Evolutionary conservation across 2,113 vertebrate species (phyloP), one percentile per base, ranked within the genome.

Genomic region (Petrocephalus zakoni): DNA sequence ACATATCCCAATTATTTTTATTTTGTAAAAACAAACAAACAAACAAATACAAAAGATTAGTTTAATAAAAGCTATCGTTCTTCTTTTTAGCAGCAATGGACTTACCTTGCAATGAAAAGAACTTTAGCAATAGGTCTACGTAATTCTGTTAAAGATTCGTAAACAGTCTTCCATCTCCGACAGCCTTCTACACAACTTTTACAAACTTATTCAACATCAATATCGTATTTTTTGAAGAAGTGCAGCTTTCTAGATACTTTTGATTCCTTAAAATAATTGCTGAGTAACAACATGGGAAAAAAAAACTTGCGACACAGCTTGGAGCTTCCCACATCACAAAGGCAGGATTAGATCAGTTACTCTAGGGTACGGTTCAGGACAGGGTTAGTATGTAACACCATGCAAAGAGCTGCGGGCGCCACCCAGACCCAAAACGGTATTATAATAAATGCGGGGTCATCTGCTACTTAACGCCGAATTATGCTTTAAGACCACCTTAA

Each of bases 221-320:
- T 53, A 49, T 85, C 2, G n/a, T 19, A 13, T 29, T 85, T 86
- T 1, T 86, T 86, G 17, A 56, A 86, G 84, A 86, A 86, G 84
- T 86, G 29, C 49, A 21, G 84, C 84, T 86, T 86, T 86, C 84
- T 86, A 86, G 84, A 56, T 86, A 37, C 84, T 86, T 86, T 86
- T 86, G n/a, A 86, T 86, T 86, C 84, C 84, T 55, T 86, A 86
- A 86, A 86, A 86, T 86, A 37, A 17, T 53, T 86, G 84, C 84
- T 86, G 84, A 86, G 51, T 55, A 86, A 86, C 29, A 34, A 34
- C n/a, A 86, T 55, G n/a, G 52, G 52, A 86, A 86, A n/a, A 86
- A n/a, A 55, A 55, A 56, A 55, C n/a, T 86, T 86, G 51, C 84
- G 55, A 56, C 22, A 55, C 52, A 4, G 84, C 51, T 34, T 55